A percentile compares a stretch with the other conserved stretches of the same genome.
Evolutionary conservation across 2,888 invertebrate species (phyloP).

Genomic region (Coelopa pilipes): DNA sequence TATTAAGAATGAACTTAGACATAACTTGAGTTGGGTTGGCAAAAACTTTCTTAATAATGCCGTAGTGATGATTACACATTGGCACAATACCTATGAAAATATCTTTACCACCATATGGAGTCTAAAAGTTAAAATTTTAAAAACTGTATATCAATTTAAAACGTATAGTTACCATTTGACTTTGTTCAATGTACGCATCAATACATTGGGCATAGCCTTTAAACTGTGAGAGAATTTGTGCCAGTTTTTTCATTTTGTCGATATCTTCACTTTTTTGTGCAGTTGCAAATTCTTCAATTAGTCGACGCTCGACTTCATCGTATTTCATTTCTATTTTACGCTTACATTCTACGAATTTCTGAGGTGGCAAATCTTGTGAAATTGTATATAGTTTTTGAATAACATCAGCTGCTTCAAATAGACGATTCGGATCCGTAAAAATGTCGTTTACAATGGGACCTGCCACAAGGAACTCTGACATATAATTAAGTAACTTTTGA

Average conservation of each 20-base stretch:
- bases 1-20: slow-evolving; percentile 96
- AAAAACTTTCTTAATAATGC: slow-evolving; percentile 89
- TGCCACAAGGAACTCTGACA: slow-evolving; percentile 89
- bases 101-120: slow-evolving; percentile 86
- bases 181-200: slow-evolving; percentile 96
- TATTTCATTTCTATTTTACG: slow-evolving; percentile 89
- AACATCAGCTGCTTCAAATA: slow-evolving; percentile 95
- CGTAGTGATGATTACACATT: slow-evolving; percentile 87
- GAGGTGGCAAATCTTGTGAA: slow-evolving; percentile 91
- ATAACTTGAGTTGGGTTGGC: slow-evolving; percentile 96
- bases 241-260: slow-evolving; percentile 91
- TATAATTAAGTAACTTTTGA: slow-evolving; percentile 88
- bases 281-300: slow-evolving; percentile 94
- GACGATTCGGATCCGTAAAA: slow-evolving; percentile 80
- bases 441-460: slow-evolving; percentile 86
- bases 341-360: slow-evolving; percentile 86
- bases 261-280: slow-evolving; percentile 89
- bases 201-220: slow-evolving; percentile 97
- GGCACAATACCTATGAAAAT: slow-evolving; percentile 91
- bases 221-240: slow-evolving; percentile 91
- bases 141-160: background rate
- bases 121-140: slow-evolving; percentile 68
- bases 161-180: slow-evolving; percentile 80
- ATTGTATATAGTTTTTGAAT: slow-evolving; percentile 96
- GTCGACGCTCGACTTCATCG: slow-evolving; percentile 85